Evolutionary conservation across 2,888 invertebrate genomes (phyloP).

Genomic region (Drosophila multiciliata): DNA sequence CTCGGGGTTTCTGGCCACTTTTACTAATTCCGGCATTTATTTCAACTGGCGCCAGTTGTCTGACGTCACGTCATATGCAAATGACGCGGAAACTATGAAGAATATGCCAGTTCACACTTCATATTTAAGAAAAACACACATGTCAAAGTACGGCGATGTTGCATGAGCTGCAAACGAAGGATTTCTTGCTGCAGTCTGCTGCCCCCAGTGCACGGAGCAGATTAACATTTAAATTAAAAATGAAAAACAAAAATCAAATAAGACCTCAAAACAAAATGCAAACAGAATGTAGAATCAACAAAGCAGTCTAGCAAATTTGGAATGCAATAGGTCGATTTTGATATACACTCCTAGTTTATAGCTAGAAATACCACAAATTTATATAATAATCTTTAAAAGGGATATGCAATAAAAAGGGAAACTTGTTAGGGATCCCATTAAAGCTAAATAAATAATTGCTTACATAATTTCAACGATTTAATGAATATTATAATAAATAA

Average conservation of each 20-base stretch:
- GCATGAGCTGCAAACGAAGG: no score
- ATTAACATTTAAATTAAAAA: conserved; percentile 77
- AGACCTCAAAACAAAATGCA: conserved; percentile 26
- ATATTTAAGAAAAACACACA: conserved; percentile 26
- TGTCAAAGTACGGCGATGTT: background rate
- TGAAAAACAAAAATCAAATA: conserved; percentile 28
- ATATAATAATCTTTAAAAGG: background rate
- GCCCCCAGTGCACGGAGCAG: conserved; percentile 47
- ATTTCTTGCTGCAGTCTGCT: conserved; percentile 4
- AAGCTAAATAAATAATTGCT: background rate
- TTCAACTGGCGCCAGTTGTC: conserved; percentile 53
- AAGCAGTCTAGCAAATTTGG: background rate
- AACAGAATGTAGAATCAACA: background rate
- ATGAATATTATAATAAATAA: background rate
- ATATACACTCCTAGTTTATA: conserved; percentile 7
- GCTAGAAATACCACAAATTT: no score
- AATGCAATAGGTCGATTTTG: background rate
- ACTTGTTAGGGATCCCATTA: background rate
- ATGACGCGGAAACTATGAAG: conserved; percentile 63
- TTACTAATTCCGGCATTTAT: conserved; percentile 61
- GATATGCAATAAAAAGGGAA: background rate
- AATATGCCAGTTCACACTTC: conserved; percentile 59
- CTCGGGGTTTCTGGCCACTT: conserved; percentile 38
- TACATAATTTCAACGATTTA: background rate
- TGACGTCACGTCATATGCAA: conserved; percentile 57